phyloP scores from a whole-genome alignment of 2,888 invertebrate genomes.

The Phortica okadai region DNA sequence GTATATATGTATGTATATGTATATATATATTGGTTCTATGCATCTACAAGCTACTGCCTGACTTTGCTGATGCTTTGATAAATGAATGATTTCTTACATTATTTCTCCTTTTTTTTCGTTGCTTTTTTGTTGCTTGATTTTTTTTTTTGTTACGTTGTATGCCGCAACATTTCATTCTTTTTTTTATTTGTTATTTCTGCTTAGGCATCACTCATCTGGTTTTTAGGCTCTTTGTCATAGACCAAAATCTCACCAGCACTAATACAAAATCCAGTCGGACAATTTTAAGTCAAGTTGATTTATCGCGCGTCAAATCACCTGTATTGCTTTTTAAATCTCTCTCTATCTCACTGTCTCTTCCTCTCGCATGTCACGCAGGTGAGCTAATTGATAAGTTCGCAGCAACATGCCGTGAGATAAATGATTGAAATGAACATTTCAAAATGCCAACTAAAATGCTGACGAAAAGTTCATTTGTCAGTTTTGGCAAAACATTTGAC shows the following conservation, averaged over 20 bases:
- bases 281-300: slow-evolving; percentile 18
- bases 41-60: slow-evolving; percentile 1
- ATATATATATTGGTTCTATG: slow-evolving; percentile 8
- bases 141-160: neutral
- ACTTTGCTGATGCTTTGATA: slow-evolving; percentile 24
- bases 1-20: neutral
- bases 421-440: neutral
- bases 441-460: neutral
- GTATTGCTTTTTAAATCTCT: slow-evolving; percentile 21
- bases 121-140: neutral
- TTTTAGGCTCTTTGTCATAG: neutral
- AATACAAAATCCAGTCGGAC: neutral
- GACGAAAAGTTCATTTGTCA: neutral
- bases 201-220: slow-evolving; percentile 16
- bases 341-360: neutral
- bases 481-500: neutral
- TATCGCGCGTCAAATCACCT: slow-evolving; percentile 12
- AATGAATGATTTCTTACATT: slow-evolving; percentile 29
- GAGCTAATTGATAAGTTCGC: neutral
- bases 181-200: neutral
- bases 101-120: neutral
- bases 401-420: neutral
- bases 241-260: neutral
- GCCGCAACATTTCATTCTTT: neutral
- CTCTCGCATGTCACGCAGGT: neutral